Conservation (phyloP, 2,888 invertebrate species). For the Plebejus argus region DNA sequence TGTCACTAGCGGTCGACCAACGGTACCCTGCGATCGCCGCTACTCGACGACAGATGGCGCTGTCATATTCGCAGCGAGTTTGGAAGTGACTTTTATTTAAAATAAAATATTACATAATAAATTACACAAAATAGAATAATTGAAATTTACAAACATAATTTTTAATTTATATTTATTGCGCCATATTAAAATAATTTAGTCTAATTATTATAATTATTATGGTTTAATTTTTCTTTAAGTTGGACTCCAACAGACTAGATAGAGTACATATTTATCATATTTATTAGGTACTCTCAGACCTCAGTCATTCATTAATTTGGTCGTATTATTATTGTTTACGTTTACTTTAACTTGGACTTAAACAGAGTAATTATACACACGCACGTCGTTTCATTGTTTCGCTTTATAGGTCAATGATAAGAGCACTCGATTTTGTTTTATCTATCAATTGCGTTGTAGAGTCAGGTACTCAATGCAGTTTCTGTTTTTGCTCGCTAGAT, state of each 20-base stretch:
- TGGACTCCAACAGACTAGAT: no score
- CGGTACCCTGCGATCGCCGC: conserved; percentile 59
- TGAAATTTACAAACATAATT: no score
- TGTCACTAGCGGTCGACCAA: conserved; percentile 71
- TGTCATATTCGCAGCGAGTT: not conserved
- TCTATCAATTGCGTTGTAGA: conserved; percentile 38
- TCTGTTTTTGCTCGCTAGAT: conserved; percentile 49
- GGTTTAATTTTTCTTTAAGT: no score
- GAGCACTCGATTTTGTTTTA: conserved; percentile 44
- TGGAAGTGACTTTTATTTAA: no score
- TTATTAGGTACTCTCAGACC: no score
- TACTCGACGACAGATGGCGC: conserved; percentile 68
- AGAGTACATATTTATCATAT: no score
- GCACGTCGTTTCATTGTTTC: conserved; percentile 36
- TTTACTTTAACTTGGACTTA: not conserved
- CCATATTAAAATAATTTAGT: no score
- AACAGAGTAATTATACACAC: conserved; percentile 16
- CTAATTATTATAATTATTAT: no score
- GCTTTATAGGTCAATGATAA: conserved; percentile 48
- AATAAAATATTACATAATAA: no score
- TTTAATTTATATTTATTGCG: no score
- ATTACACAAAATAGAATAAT: no score
- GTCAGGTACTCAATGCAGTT: conserved; percentile 4
- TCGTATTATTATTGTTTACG: not conserved
- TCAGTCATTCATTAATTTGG: not conserved